Conservation (phyloP, 2,113 vertebrate genomes). For the Tragelaphus scriptus region DNA sequence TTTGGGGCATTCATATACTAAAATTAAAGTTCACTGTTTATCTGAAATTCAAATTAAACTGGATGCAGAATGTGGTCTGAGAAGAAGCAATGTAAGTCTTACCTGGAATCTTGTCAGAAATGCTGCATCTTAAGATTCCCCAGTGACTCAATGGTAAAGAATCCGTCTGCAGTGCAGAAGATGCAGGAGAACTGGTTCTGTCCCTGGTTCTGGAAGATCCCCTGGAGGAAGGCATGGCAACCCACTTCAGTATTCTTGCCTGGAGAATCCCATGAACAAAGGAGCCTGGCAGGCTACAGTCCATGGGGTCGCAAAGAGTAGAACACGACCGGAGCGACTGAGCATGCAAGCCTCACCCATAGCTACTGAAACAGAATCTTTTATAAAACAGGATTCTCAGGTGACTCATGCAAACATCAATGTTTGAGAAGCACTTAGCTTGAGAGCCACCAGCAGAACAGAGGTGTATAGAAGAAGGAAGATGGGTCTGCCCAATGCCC, state of each 20-base stretch:
- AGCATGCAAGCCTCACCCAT: neutral
- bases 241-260: neutral
- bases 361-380: neutral
- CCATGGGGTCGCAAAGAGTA: neutral
- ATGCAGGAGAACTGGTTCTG: neutral
- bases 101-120: neutral
- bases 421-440: neutral
- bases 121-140: neutral
- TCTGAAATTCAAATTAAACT: neutral
- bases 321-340: neutral
- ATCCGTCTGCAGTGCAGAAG: neutral
- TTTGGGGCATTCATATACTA: neutral
- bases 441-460: too few species aligned
- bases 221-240: neutral
- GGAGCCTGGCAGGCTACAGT: neutral
- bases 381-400: neutral
- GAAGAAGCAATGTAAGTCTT: neutral
- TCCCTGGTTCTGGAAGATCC: neutral
- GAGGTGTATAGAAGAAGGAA: neutral
- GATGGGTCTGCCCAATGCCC: neutral
- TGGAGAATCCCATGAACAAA: neutral
- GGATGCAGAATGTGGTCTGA: neutral
- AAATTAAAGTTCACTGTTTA: neutral
- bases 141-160: neutral
- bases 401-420: neutral